A percentile compares a stretch with the other conserved stretches of the same genome.
Conservation (phyloP, 2,797 vertebrate species). For the Prionace glauca region DNA sequence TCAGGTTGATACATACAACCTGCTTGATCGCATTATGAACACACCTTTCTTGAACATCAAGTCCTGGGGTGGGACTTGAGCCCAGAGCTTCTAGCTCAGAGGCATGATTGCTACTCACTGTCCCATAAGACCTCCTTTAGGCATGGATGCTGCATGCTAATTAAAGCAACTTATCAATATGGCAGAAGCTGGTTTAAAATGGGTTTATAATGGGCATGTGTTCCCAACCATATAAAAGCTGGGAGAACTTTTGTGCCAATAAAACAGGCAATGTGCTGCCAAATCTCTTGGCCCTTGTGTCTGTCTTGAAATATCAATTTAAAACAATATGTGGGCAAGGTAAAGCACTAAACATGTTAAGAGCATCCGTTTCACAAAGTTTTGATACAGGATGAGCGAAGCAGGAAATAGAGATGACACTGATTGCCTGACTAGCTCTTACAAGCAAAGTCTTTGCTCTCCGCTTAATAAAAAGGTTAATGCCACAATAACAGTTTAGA, state of each 20-base stretch:
- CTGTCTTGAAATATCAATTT: not conserved
- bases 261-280: not conserved
- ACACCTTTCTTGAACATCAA: no score
- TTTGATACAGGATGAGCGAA: not conserved
- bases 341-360: not conserved
- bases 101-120: no score
- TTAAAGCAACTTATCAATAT: not conserved
- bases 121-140: not conserved
- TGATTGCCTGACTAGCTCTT: slow-evolving; percentile 45
- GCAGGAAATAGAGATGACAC: not conserved
- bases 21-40: no score
- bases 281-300: not conserved
- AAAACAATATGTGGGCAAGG: not conserved
- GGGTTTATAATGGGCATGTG: no score
- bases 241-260: not conserved
- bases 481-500: slow-evolving; percentile 62
- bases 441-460: slow-evolving; percentile 61
- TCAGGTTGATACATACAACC: no score
- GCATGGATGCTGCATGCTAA: not conserved
- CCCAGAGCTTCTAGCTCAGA: no score
- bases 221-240: not conserved
- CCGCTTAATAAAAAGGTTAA: slow-evolving; percentile 59
- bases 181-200: no score
- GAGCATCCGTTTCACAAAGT: not conserved
- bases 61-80: no score